phyloP scores from a whole-genome alignment of 2,797 vertebrate genomes.

The Pelobates cultripes region DNA sequence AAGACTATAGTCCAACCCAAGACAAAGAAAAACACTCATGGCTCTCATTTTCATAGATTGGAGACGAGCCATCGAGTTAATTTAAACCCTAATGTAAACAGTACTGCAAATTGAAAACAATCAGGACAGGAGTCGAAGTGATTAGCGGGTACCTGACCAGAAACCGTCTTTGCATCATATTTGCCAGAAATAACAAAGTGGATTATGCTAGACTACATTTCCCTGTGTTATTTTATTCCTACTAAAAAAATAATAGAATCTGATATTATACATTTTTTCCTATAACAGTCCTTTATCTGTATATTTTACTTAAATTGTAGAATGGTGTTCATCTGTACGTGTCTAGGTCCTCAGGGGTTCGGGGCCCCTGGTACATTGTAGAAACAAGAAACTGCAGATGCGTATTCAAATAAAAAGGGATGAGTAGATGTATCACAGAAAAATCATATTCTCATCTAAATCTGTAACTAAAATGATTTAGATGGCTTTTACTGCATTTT shows the following conservation, averaged over 20 bases:
- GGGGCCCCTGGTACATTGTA: no score
- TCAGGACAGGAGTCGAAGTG: conserved; percentile 34
- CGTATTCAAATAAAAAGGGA: no score
- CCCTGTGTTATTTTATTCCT: conserved; percentile 37
- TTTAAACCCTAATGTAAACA: conserved; percentile 57
- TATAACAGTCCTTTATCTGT: conserved; percentile 23
- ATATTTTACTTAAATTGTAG: conserved; percentile 38
- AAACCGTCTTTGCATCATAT: conserved; percentile 6
- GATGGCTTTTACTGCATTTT: no score
- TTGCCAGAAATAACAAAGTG: conserved; percentile 43
- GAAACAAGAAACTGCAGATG: no score
- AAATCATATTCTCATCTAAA: no score
- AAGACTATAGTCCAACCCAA: conserved; percentile 38
- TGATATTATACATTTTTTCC: conserved; percentile 28
- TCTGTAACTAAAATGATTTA: no score
- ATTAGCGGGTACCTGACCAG: conserved; percentile 50
- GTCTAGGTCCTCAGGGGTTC: no score
- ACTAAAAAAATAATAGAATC: conserved; percentile 8
- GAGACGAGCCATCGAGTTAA: conserved; percentile 51
- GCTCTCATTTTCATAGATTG: conserved; percentile 38
- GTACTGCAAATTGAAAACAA: conserved; percentile 44
- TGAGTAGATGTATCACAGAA: no score
- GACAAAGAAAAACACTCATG: conserved; percentile 44
- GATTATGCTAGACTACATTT: conserved; percentile 38
- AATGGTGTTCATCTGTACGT: no score